Percentiles rank a stretch among this genome's conserved stretches.
Conservation (phyloP, 2,888 invertebrate genomes). For the Dastarcus helophoroides region DNA sequence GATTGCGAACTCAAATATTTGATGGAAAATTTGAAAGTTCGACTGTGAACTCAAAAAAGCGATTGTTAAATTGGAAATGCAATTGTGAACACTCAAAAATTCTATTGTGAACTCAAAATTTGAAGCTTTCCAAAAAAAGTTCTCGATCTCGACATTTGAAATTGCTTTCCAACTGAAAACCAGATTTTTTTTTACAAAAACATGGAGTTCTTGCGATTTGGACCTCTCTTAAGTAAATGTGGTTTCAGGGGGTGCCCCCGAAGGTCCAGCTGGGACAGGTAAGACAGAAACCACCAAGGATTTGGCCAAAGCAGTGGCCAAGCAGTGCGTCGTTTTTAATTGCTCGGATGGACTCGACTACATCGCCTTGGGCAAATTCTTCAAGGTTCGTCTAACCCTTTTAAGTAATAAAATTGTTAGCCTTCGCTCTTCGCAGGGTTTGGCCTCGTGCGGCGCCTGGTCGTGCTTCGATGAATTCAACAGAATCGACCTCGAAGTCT, state of each 20-base stretch:
- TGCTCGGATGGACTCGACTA: slow-evolving; percentile 93
- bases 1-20: too few species aligned
- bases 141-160: neutral
- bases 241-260: slow-evolving; percentile 37
- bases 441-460: slow-evolving; percentile 92
- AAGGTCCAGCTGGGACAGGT: slow-evolving; percentile 52
- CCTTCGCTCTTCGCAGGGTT: slow-evolving; percentile 49
- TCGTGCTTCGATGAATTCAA: slow-evolving; percentile 96
- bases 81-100: too few species aligned
- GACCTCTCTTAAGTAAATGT: neutral
- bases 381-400: slow-evolving; percentile 46
- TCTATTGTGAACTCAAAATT: too few species aligned
- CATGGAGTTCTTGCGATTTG: neutral
- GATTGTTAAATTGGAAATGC: too few species aligned
- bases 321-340: slow-evolving; percentile 94
- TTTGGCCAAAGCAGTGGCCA: slow-evolving; percentile 90
- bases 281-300: slow-evolving; percentile 94
- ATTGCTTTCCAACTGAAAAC: slow-evolving; percentile 1
- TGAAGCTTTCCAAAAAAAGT: too few species aligned
- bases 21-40: too few species aligned
- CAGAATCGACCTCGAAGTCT: slow-evolving; percentile 82
- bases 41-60: too few species aligned
- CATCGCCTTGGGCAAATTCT: slow-evolving; percentile 85
- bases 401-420: slow-evolving; percentile 1
- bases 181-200: neutral